These are phyloP conservation scores for Scalopus aquaticus DNA, from an alignment of 2,113 vertebrate species.

Conservation along the genomic window DNA sequence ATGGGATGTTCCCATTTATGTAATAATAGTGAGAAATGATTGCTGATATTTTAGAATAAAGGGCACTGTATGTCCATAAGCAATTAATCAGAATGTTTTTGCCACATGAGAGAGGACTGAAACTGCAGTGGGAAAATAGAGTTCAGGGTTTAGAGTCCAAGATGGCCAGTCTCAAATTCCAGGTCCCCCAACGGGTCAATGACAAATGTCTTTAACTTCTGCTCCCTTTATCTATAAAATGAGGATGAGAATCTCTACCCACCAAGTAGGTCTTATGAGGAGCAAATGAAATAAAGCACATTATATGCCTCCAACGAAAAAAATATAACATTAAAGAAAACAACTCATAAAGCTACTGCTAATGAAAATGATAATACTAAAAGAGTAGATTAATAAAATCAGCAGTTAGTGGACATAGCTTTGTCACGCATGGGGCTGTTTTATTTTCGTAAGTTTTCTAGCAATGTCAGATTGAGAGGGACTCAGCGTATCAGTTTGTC, in stretches of 20 bases:
- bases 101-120: background rate
- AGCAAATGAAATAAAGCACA: background rate
- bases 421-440: background rate
- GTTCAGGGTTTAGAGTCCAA: background rate
- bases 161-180: background rate
- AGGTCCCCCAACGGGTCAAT: background rate
- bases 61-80: constrained; percentile 63
- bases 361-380: background rate
- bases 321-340: background rate
- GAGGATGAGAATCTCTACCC: background rate
- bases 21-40: constrained; percentile 59
- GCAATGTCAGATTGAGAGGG: background rate
- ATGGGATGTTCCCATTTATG: constrained; percentile 65
- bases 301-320: background rate
- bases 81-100: constrained; percentile 65
- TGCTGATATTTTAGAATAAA: constrained; percentile 78
- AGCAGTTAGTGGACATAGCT: background rate
- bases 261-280: background rate
- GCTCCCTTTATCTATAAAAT: background rate
- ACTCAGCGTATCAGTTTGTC: background rate
- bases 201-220: background rate
- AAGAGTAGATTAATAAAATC: background rate
- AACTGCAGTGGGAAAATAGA: constrained; percentile 35
- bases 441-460: background rate
- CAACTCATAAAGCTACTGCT: background rate